These are phyloP conservation scores for Euproctis similis DNA, from an alignment of 2,888 invertebrate genomes.

Conservation along the genomic window DNA sequence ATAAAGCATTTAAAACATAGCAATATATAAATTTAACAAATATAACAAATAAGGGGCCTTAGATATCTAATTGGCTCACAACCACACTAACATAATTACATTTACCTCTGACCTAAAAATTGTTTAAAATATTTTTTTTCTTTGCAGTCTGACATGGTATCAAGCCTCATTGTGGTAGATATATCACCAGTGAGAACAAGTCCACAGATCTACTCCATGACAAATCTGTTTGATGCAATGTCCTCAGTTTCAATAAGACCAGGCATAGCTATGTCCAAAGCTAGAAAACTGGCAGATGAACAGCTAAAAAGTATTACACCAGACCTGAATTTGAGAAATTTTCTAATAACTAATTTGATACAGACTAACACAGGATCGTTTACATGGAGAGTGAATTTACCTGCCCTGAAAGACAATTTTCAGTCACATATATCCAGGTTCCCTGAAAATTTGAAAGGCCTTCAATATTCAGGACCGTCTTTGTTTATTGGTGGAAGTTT, in stretches of 20 bases:
- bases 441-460: slow-evolving; percentile 68
- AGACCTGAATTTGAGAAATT: slow-evolving; percentile 80
- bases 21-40: too few relatives aligned
- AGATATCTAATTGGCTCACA: too few relatives aligned
- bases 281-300: slow-evolving; percentile 78
- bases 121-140: background rate
- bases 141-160: slow-evolving; percentile 75
- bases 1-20: too few relatives aligned
- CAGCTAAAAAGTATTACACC: slow-evolving; percentile 77
- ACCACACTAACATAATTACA: too few relatives aligned
- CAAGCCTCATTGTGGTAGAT: slow-evolving; percentile 82
- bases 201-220: slow-evolving; percentile 78
- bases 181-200: slow-evolving; percentile 81
- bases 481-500: slow-evolving; percentile 88
- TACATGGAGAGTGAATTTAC: slow-evolving; percentile 88
- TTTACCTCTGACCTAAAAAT: too few relatives aligned
- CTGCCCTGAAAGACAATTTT: slow-evolving; percentile 81
- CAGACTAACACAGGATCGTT: slow-evolving; percentile 78
- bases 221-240: slow-evolving; percentile 81
- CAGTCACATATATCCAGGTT: slow-evolving; percentile 78
- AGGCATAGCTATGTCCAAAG: slow-evolving; percentile 80
- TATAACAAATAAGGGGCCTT: too few relatives aligned
- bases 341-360: slow-evolving; percentile 90
- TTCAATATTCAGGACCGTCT: slow-evolving; percentile 80
- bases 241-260: slow-evolving; percentile 74